These are phyloP conservation scores for Volucella inflata DNA, from an alignment of 2,888 invertebrate species.

Conservation along the genomic window DNA sequence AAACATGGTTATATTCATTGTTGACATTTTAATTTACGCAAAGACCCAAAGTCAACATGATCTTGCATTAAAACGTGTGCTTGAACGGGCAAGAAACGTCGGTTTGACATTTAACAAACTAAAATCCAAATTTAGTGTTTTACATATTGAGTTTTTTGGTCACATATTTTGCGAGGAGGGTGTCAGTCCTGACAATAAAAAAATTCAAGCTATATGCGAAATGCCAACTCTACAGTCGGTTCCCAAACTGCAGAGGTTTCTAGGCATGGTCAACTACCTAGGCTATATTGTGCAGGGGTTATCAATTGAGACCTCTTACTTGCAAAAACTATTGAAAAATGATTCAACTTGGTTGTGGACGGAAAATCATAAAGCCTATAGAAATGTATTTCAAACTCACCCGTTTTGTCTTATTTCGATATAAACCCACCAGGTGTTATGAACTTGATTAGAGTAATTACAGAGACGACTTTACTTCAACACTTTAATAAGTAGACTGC, in stretches of 20 bases:
- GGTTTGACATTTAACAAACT: slow-evolving; percentile 36
- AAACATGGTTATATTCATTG: slow-evolving; percentile 50
- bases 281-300: slow-evolving; percentile 53
- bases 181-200: no score
- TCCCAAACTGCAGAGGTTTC: slow-evolving; percentile 36
- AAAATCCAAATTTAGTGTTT: slow-evolving; percentile 39
- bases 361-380: no score
- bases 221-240: slow-evolving; percentile 34
- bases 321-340: no score
- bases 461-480: no score
- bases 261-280: slow-evolving; percentile 63
- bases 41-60: slow-evolving; percentile 44
- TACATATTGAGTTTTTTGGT: slow-evolving; percentile 34
- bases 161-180: slow-evolving; percentile 40
- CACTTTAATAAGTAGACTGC: no score
- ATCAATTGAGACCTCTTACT: slow-evolving; percentile 47
- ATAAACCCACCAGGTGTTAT: no score
- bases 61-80: slow-evolving; percentile 23
- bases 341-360: no score
- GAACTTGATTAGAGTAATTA: no score
- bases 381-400: no score
- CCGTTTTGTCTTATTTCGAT: no score
- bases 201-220: no score
- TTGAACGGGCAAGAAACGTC: slow-evolving; percentile 16
- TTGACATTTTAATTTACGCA: slow-evolving; percentile 46